These are phyloP conservation scores for Piliocolobus tephrosceles DNA, from an alignment of 2,113 vertebrate genomes.

Conservation along the genomic window DNA sequence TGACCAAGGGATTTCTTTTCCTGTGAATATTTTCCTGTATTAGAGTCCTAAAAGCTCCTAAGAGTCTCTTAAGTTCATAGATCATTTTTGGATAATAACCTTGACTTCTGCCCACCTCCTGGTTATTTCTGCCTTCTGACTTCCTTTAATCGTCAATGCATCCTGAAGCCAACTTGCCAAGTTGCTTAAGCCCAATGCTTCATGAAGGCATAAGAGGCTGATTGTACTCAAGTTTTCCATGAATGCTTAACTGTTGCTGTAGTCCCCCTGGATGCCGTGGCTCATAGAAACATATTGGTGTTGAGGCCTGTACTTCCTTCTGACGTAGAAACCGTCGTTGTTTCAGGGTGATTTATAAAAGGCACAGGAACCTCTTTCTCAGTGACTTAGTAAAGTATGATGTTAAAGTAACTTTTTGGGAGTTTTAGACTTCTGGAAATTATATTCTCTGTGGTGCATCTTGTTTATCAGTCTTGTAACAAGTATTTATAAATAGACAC, in stretches of 20 bases:
- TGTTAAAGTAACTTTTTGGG: not conserved
- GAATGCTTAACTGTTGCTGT: not conserved
- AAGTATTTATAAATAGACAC: not conserved
- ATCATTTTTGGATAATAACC: not conserved
- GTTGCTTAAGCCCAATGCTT: not conserved
- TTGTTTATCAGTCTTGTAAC: not conserved
- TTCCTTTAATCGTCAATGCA: not conserved
- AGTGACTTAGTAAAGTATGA: not conserved
- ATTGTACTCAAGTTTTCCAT: not conserved
- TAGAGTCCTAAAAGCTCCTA: not conserved
- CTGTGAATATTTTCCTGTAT: constrained; percentile 26
- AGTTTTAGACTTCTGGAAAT: not conserved
- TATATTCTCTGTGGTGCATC: not conserved
- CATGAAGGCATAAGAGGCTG: not conserved
- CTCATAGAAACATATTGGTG: not conserved
- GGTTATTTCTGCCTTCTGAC: not conserved
- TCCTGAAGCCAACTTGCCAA: not conserved
- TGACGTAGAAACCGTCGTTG: not conserved
- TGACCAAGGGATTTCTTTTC: not conserved
- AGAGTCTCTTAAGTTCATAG: not conserved
- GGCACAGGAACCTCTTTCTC: not conserved
- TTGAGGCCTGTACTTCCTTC: not conserved
- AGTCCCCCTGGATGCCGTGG: not conserved
- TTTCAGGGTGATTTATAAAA: constrained; percentile 3
- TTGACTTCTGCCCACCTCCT: not conserved